These are phyloP conservation scores for Mus pahari DNA, from an alignment of 2,113 vertebrate species.

Conservation along the genomic window DNA sequence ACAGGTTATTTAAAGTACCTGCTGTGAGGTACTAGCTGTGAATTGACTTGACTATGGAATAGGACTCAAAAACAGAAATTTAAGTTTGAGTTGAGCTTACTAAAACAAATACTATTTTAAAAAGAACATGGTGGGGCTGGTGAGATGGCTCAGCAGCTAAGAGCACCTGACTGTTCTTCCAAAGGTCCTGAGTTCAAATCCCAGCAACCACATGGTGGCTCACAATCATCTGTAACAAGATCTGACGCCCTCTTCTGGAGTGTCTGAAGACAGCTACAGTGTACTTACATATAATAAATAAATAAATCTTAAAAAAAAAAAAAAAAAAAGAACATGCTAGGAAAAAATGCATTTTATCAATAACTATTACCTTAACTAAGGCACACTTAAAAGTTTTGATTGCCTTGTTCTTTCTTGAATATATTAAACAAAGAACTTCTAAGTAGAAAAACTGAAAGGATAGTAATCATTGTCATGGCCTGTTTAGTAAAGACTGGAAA, in stretches of 20 bases:
- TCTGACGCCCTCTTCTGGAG: too few species aligned
- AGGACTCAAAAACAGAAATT: not conserved
- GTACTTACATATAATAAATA: too few species aligned
- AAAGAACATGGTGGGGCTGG: not conserved
- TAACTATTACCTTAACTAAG: not conserved
- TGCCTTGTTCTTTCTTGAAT: not conserved
- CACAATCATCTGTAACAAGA: too few species aligned
- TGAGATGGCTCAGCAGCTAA: too few species aligned
- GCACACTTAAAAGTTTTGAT: not conserved
- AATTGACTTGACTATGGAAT: not conserved
- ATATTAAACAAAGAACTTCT: not conserved
- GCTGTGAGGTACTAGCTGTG: not conserved
- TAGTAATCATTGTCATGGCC: not conserved
- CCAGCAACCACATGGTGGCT: too few species aligned
- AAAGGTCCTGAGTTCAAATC: too few species aligned
- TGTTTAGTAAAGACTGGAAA: conserved; percentile 37
- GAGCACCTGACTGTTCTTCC: too few species aligned
- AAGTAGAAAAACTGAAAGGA: conserved; percentile 4
- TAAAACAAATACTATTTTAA: not conserved
- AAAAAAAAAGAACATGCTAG: not conserved
- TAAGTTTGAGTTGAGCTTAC: not conserved
- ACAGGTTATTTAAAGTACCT: not conserved
- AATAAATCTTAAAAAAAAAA: too few species aligned
- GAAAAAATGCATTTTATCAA: conserved; percentile 30
- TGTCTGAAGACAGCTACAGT: too few species aligned